phyloP scores from a whole-genome alignment of 2,113 vertebrate genomes.

The Phylloscopus trochilus region DNA sequence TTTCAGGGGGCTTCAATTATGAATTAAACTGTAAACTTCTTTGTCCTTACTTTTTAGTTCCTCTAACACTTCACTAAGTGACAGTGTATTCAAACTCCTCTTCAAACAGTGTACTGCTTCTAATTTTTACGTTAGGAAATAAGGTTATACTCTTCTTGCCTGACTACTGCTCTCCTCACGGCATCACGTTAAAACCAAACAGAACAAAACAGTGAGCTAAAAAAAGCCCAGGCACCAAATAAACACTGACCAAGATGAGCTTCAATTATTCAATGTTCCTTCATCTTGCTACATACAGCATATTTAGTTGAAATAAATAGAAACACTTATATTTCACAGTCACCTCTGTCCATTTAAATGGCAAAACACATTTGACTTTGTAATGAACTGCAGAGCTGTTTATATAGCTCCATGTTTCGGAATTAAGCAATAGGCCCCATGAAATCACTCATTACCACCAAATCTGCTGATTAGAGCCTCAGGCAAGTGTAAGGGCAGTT shows the following conservation, averaged over 20 bases:
- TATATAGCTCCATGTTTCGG: neutral
- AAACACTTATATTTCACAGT: neutral
- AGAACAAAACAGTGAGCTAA: neutral
- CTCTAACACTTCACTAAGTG: neutral
- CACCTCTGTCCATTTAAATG: slow-evolving; percentile 13
- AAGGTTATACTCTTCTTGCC: neutral
- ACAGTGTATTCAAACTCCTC: neutral
- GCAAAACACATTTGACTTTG: slow-evolving; percentile 41
- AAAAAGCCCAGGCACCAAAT: neutral
- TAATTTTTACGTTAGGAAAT: neutral
- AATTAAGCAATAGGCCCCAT: slow-evolving; percentile 28
- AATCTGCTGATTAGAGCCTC: slow-evolving; percentile 24
- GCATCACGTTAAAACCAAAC: neutral
- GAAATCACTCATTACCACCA: slow-evolving; percentile 42
- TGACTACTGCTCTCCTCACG: neutral
- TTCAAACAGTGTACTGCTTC: neutral
- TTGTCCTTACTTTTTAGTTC: neutral
- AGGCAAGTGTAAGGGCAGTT: slow-evolving; percentile 8
- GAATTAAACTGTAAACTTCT: neutral
- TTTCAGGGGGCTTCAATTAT: slow-evolving; percentile 12
- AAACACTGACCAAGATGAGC: neutral
- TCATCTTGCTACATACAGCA: neutral
- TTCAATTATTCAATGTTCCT: neutral
- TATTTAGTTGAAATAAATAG: slow-evolving; percentile 1
- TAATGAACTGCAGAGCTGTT: slow-evolving; percentile 34